These are phyloP conservation scores for Sesamia inferens DNA, from an alignment of 2,888 invertebrate species.

Conservation along the genomic window DNA sequence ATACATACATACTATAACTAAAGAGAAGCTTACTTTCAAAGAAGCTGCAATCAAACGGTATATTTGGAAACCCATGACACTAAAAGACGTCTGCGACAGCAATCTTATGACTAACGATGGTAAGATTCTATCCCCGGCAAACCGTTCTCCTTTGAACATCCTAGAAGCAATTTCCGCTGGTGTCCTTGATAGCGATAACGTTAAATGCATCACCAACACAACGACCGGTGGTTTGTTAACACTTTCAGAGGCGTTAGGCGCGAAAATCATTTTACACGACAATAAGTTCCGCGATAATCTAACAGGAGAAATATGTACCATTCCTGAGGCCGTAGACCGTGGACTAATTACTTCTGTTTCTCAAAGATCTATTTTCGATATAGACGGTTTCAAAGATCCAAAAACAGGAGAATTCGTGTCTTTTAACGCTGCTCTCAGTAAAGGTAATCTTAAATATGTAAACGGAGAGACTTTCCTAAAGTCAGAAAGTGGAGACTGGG, in stretches of 20 bases:
- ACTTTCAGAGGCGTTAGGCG: conserved; percentile 95
- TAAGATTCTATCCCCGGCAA: conserved; percentile 95
- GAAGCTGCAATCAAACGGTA: conserved; percentile 95
- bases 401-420: conserved; percentile 95
- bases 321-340: conserved; percentile 96
- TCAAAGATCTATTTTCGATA: conserved; percentile 97
- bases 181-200: conserved; percentile 95
- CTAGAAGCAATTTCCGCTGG: conserved; percentile 96
- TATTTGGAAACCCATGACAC: conserved; percentile 97
- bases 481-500: conserved; percentile 93
- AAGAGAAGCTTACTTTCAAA: conserved; percentile 94
- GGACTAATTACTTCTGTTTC: conserved; percentile 97
- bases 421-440: conserved; percentile 94
- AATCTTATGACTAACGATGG: conserved; percentile 94
- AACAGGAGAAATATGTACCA: conserved; percentile 93
- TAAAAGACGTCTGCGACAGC: conserved; percentile 96
- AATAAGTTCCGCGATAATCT: conserved; percentile 94
- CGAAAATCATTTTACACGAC: conserved; percentile 93
- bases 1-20: conserved; percentile 93
- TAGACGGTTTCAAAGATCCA: conserved; percentile 96
- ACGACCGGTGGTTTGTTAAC: conserved; percentile 94
- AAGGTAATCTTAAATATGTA: conserved; percentile 94
- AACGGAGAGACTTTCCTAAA: conserved; percentile 93
- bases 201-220: conserved; percentile 96
- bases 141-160: conserved; percentile 93